Conservation (phyloP, 1,140 invertebrate species). For the Heliconius himera region DNA sequence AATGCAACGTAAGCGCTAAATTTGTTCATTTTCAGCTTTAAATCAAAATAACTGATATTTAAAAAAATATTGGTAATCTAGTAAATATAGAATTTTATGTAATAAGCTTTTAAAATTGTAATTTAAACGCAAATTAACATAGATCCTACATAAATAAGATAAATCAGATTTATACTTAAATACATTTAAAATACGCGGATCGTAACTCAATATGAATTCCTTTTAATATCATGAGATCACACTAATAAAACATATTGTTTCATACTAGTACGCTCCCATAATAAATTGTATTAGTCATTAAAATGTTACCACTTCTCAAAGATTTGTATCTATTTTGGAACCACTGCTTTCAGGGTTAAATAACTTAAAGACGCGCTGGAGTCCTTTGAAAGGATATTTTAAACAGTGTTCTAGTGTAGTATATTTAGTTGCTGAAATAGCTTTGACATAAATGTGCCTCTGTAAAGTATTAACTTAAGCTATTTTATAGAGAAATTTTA, state of each 20-base stretch:
- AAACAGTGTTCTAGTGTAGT: slow-evolving; percentile 51
- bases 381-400: slow-evolving; percentile 58
- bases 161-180: not conserved
- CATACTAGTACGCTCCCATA: slow-evolving; percentile 33
- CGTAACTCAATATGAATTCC: too few relatives aligned
- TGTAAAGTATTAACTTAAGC: slow-evolving; percentile 18
- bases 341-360: slow-evolving; percentile 66
- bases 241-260: not conserved
- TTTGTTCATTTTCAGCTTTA: not conserved
- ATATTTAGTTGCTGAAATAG: slow-evolving; percentile 55
- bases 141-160: not conserved
- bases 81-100: too few relatives aligned
- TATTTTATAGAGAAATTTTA: slow-evolving; percentile 33
- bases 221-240: too few relatives aligned
- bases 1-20: not conserved
- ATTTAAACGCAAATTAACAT: not conserved
- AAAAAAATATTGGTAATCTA: not conserved
- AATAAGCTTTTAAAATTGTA: not conserved
- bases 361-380: slow-evolving; percentile 58
- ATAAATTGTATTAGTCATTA: slow-evolving; percentile 43
- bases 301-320: slow-evolving; percentile 52
- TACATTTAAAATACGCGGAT: not conserved
- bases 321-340: slow-evolving; percentile 55
- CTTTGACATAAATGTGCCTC: slow-evolving; percentile 22
- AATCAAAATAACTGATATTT: not conserved